Base-by-base conservation (phyloP, 2,797 vertebrate genomes). In the Dicrostonyx torquatus region DNA sequence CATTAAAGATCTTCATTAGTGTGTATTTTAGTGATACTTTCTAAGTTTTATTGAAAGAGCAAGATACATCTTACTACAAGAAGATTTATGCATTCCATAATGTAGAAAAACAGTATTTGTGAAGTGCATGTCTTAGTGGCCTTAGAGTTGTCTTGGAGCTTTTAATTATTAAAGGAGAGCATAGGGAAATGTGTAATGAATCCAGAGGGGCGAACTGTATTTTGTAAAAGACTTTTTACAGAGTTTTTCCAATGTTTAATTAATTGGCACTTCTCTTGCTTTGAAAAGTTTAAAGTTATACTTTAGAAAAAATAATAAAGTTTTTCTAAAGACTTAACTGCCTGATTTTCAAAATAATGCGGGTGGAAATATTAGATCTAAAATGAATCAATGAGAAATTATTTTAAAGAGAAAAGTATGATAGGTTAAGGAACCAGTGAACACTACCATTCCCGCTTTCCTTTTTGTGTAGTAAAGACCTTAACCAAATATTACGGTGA, bases 321-420 rank as follows among this genome's bases (percentile, higher is more conserved):
- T n/a, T n/a, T 29, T 85, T 85, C 62, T 68, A 68, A 89, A 94
- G 40, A 77, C 48, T 17, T 73, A 72, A 15, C 87, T 68, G 55
- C 7, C 34, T 95, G 8, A 91, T 96, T 89, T 97, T 89, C 50
- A 78, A 37, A 95, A 68, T n/a, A 86, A 8, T 10, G 14, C 66
- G 43, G 31, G n/a, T 68, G 50, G 22, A 37, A 80, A 29, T 87
- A 26, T 80, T 66, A 89, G 58, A 40, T 82, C 64, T 80, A 55
- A 93, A 82, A 24, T 66, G 50, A 45, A 18, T 53, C 45, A n/a
- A 10, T 37, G 20, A 87, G 89, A 91, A 90, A 22, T 22, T 29
- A 20, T 88, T 48, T 83, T 92, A 18, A 17, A 64, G 58, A 85
- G 76, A 50, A 82, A 92, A 84, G 9, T 20, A 72, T 50, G 62